These are phyloP conservation scores for Erpobdella octoculata DNA, from an alignment of 2,888 invertebrate genomes.

Conservation along the genomic window DNA sequence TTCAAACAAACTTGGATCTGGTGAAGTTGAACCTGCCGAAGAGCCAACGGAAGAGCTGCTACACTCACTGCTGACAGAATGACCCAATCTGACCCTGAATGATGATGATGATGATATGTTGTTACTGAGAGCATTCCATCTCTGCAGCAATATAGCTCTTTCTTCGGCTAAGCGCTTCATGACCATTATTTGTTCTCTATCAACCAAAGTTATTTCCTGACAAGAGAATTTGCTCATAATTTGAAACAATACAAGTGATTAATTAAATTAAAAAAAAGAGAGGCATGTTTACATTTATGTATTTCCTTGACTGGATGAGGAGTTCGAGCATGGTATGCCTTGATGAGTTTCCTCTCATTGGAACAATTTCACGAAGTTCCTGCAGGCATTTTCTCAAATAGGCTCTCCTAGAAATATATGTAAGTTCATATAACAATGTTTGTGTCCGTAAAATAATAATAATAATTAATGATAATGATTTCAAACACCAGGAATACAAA, in stretches of 20 bases:
- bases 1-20: background rate
- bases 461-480: too few relatives aligned
- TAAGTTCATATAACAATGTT: background rate
- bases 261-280: background rate
- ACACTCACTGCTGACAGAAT: conserved; percentile 9
- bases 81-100: background rate
- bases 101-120: too few relatives aligned
- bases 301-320: background rate
- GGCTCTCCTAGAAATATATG: background rate
- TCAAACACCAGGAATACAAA: too few relatives aligned
- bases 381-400: background rate
- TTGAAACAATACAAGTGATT: background rate
- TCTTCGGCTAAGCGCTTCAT: background rate
- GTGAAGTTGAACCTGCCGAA: conserved; percentile 4
- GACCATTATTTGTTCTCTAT: background rate
- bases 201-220: background rate
- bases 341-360: background rate
- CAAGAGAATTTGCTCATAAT: background rate
- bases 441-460: too few relatives aligned
- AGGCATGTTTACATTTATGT: background rate
- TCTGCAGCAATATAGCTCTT: background rate
- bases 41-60: background rate
- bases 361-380: conserved; percentile 4
- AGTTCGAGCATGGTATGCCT: conserved; percentile 6
- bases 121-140: background rate